Conservation (phyloP, 2,888 invertebrate genomes). For the Hylaea fasciaria region DNA sequence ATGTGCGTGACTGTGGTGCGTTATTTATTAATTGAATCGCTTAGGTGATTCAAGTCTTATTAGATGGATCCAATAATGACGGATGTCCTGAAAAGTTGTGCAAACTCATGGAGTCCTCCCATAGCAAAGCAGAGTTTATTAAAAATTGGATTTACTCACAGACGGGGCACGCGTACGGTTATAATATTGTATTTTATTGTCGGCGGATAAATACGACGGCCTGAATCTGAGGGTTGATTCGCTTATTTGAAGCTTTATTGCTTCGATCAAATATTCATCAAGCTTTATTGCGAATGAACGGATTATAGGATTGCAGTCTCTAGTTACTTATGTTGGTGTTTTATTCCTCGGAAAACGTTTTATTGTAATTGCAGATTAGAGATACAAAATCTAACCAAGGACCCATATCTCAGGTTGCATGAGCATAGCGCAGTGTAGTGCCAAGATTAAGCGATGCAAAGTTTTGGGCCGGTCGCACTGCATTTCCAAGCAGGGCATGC, state of each 20-base stretch:
- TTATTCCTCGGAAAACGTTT: not conserved
- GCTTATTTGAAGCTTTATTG: conserved; percentile 17
- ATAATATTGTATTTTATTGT: conserved; percentile 55
- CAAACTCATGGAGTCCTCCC: conserved; percentile 37
- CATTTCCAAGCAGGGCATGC: too few species aligned
- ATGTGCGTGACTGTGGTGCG: too few species aligned
- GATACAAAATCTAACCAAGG: too few species aligned
- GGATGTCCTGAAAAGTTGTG: not conserved
- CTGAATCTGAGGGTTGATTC: conserved; percentile 3
- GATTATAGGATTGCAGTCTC: not conserved
- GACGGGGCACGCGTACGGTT: conserved; percentile 52
- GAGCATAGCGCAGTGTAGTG: too few species aligned
- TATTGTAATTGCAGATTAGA: too few species aligned
- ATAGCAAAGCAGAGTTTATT: conserved; percentile 66
- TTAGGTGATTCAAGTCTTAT: too few species aligned
- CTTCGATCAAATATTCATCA: too few species aligned
- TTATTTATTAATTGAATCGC: too few species aligned
- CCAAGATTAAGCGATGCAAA: too few species aligned
- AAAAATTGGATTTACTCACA: conserved; percentile 73
- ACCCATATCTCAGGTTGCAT: too few species aligned
- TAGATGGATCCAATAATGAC: too few species aligned
- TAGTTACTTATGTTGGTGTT: not conserved
- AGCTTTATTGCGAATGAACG: conserved; percentile 1
- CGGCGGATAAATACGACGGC: conserved; percentile 3
- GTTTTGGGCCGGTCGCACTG: too few species aligned